Evolutionary conservation across 2,113 vertebrate species (phyloP).

Genomic region (Sminthopsis crassicaudata): DNA sequence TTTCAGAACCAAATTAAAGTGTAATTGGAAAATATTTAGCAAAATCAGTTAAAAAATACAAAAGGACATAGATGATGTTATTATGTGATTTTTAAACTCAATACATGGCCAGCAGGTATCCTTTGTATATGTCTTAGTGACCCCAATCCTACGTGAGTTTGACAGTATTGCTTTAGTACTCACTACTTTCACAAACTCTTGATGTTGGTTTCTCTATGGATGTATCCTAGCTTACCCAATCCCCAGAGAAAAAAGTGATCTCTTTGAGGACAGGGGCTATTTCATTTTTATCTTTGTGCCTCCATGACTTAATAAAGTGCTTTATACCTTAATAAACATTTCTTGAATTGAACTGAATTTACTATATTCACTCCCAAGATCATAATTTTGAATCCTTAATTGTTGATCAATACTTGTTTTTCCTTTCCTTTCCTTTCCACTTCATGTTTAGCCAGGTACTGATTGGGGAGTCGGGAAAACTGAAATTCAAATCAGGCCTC

Average conservation of each 20-base stretch:
- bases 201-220: not conserved
- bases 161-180: not conserved
- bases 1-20: not conserved
- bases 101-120: not conserved
- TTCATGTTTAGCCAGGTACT: not conserved
- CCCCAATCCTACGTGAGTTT: not conserved
- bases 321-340: not conserved
- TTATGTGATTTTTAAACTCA: not conserved
- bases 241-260: not conserved
- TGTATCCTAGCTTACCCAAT: not conserved
- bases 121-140: not conserved
- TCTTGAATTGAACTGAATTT: not conserved
- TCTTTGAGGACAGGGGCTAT: not conserved
- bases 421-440: not conserved
- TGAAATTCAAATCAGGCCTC: not conserved
- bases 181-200: not conserved
- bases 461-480: not conserved
- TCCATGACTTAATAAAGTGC: not conserved
- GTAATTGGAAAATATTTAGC: not conserved
- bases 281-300: not conserved
- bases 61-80: not conserved
- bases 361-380: not conserved
- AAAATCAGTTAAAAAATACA: not conserved
- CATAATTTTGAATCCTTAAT: not conserved
- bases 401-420: not conserved